A percentile compares a stretch with the other conserved stretches of the same genome.
phyloP scores from a whole-genome alignment of 2,797 vertebrate species.

The Typhlichthys eigenmanni region DNA sequence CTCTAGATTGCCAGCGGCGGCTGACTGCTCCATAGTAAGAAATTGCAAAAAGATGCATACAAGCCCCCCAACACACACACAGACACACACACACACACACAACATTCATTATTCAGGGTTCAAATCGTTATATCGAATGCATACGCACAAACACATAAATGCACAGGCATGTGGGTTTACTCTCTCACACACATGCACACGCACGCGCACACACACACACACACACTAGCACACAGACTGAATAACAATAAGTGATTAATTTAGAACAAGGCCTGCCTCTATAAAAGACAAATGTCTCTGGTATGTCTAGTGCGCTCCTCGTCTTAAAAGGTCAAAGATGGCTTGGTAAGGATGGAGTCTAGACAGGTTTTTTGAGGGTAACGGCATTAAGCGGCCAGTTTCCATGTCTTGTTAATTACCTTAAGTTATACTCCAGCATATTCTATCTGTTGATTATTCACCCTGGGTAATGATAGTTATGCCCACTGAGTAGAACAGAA shows the following conservation, averaged over 20 bases:
- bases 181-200: background rate
- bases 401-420: conserved; percentile 58
- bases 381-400: conserved; percentile 33
- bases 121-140: no score
- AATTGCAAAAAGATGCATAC: no score
- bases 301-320: conserved; percentile 43
- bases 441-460: no score
- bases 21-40: conserved; percentile 37
- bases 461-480: no score
- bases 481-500: no score
- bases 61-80: background rate
- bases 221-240: conserved; percentile 1
- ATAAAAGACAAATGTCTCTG: conserved; percentile 47
- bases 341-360: conserved; percentile 49
- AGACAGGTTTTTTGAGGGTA: conserved; percentile 41
- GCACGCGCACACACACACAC: background rate
- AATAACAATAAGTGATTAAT: conserved; percentile 51
- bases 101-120: no score
- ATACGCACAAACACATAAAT: no score
- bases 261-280: conserved; percentile 32
- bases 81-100: conserved; percentile 10
- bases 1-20: conserved; percentile 45
- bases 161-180: no score
- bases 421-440: no score
- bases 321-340: conserved; percentile 64